phyloP scores from a whole-genome alignment of 2,888 invertebrate species.

The Laothoe populi region DNA sequence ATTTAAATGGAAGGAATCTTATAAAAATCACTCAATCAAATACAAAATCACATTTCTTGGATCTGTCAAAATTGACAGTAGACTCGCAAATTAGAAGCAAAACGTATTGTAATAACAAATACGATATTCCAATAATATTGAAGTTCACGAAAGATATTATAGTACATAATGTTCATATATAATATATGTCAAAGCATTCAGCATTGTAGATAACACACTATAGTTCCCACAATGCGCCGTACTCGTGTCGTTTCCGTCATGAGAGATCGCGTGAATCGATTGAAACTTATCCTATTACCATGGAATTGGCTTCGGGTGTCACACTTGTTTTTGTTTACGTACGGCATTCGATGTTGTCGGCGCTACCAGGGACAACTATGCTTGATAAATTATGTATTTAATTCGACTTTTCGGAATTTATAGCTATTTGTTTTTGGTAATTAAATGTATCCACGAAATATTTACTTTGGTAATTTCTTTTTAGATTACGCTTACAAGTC shows the following conservation, averaged over 20 bases:
- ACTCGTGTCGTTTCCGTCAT: slow-evolving; percentile 36
- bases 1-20: too few species aligned
- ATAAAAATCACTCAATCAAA: too few species aligned
- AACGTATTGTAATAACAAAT: not conserved
- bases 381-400: not conserved
- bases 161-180: slow-evolving; percentile 5
- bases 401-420: not conserved
- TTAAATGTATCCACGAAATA: not conserved
- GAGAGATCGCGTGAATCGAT: slow-evolving; percentile 57
- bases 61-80: too few species aligned
- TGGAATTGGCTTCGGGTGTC: slow-evolving; percentile 51
- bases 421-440: not conserved
- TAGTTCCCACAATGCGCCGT: slow-evolving; percentile 32
- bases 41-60: too few species aligned
- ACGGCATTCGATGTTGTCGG: slow-evolving; percentile 35
- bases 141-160: not conserved
- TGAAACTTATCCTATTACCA: slow-evolving; percentile 57
- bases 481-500: not conserved
- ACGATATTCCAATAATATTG: not conserved
- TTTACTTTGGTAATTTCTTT: not conserved
- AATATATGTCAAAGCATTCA: slow-evolving; percentile 1
- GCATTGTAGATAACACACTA: slow-evolving; percentile 37
- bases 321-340: slow-evolving; percentile 56
- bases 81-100: too few species aligned
- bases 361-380: not conserved